Evolutionary conservation across 2,797 vertebrate genomes (phyloP), one percentile per base, ranked within the genome.

Genomic region (Helostoma temminkii): DNA sequence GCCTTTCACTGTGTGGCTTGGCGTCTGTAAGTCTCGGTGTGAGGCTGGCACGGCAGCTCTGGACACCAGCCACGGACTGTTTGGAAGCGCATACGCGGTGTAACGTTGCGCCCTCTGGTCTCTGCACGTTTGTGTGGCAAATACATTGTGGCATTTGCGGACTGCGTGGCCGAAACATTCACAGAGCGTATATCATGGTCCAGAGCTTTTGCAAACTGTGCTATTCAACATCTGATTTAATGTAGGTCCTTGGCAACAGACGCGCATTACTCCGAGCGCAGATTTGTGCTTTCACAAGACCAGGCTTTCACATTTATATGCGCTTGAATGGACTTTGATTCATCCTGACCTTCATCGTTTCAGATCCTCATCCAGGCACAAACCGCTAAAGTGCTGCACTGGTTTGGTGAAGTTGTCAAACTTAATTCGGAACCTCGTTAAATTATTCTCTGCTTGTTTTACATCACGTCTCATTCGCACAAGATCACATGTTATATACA

Each of bases 21-120:
- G 92, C 94, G 92, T 93, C 93, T 75, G 12, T 9, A 4, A 86
- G 93, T 94, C 92, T 93, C 88, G 74, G 54, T 69, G 83, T 84
- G 80, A 75, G 80, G 71, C 64, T 71, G 75, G 68, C 68, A 59
- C 47, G 74, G 72, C 75, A 53, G 83, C 55, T 32, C 88, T 91
- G 90, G 89, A 84, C 80, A 36, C 49, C 24, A 71, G 87, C 88
- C 91, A 90, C 79, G 19, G 74, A 45, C 75, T 74, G 77, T 42
- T 41, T 63, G 64, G 81, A 58, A 56, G 78, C 74, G 55, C 83
- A 32, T 39, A 34, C 42, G 78, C 63, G 83, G 81, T 89, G 79
- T 79, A 80, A 66, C 59, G 76, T 86, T 87, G 85, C 88, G 68
- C 69, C n/a, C 60, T 41, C 9, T 30, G 65, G 50, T 47, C 69